Evolutionary conservation across 2,113 vertebrate species (phyloP).

Genomic region (Numenius arquata): DNA sequence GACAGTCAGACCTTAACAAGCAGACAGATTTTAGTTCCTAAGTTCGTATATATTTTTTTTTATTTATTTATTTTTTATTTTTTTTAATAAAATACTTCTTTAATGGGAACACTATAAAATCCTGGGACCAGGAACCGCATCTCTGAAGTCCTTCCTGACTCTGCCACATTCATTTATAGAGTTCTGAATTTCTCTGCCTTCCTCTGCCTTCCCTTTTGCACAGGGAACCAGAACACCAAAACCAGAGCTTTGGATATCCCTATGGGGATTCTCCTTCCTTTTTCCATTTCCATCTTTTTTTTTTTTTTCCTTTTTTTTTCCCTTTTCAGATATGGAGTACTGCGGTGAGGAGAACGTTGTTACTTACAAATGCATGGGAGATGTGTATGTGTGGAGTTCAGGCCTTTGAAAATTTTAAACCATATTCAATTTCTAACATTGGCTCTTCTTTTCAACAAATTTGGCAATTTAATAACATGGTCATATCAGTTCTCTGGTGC

Average conservation of each 20-base stretch:
- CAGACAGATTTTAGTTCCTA: background rate
- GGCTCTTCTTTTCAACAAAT: background rate
- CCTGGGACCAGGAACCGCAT: background rate
- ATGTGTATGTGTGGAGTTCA: background rate
- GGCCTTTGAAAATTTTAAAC: background rate
- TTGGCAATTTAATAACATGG: background rate
- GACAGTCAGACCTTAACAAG: background rate
- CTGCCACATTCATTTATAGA: background rate
- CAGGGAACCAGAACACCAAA: background rate
- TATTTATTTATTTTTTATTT: background rate
- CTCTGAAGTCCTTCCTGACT: background rate
- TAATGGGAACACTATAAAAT: background rate
- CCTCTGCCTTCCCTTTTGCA: background rate
- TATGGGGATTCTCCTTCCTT: background rate
- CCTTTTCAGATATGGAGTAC: rapidly evolving
- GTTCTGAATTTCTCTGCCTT: background rate
- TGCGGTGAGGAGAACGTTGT: background rate
- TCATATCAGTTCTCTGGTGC: background rate
- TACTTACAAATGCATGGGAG: background rate
- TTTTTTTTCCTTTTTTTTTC: too few relatives aligned
- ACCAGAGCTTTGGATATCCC: background rate
- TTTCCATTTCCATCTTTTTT: background rate
- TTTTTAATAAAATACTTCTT: background rate
- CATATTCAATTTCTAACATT: background rate
- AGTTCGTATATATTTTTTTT: background rate